Percentiles rank a stretch among this genome's conserved stretches.
phyloP scores from a whole-genome alignment of 2,888 invertebrate genomes.

The Leptogaster cylindrica region DNA sequence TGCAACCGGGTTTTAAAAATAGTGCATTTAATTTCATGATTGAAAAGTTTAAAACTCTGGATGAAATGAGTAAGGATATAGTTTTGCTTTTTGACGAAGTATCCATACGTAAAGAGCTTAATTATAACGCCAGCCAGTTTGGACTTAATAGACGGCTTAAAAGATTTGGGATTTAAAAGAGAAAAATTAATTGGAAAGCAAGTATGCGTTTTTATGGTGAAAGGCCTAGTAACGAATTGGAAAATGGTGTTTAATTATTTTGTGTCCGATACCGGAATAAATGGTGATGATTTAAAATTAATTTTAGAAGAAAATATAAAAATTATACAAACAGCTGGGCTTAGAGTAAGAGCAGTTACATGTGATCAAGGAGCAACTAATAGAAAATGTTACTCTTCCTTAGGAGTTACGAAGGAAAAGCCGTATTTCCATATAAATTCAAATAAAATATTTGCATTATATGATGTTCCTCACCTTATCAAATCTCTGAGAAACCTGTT shows the following conservation, averaged over 20 bases:
- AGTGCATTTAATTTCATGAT: no score
- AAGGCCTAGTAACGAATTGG: background rate
- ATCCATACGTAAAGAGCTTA: background rate
- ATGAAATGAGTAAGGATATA: no score
- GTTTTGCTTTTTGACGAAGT: background rate
- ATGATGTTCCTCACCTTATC: background rate
- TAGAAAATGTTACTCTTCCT: background rate
- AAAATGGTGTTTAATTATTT: background rate
- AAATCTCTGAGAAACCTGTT: background rate
- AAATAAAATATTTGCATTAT: background rate
- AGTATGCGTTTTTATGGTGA: slow-evolving; percentile 6
- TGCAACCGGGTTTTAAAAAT: no score
- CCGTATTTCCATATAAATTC: background rate
- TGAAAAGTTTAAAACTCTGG: no score
- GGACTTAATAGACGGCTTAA: slow-evolving; percentile 1
- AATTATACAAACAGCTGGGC: background rate
- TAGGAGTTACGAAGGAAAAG: no score
- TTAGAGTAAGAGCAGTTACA: background rate
- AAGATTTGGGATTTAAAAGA: background rate
- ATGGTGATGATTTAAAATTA: background rate
- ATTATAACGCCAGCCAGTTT: background rate
- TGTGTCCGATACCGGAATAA: background rate
- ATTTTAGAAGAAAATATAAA: background rate
- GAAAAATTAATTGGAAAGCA: no score
- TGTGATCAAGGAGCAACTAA: background rate